Evolutionary conservation across 2,797 vertebrate species (phyloP).

Genomic region (Salmo trutta): DNA sequence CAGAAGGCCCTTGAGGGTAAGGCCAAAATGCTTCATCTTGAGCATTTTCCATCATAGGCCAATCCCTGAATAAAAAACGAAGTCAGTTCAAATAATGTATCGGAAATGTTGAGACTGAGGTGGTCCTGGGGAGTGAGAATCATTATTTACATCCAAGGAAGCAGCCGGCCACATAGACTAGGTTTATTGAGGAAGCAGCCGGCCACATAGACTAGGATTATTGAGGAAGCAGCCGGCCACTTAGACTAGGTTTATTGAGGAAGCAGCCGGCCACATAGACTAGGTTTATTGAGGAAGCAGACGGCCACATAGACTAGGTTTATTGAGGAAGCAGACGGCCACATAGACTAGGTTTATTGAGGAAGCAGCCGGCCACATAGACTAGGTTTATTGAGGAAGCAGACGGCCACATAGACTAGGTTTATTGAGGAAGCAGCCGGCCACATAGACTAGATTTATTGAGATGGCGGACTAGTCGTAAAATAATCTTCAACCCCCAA

Average conservation of each 20-base stretch:
- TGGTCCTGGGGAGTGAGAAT: not conserved
- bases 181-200: not conserved
- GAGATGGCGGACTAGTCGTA: constrained; percentile 18
- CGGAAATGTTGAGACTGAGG: not conserved
- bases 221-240: not conserved
- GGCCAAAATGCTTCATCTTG: not conserved
- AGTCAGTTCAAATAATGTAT: not conserved
- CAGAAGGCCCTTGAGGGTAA: not conserved
- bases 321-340: not conserved
- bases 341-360: not conserved
- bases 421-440: not conserved
- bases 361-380: not conserved
- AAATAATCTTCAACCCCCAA: not conserved
- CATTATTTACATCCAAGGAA: not conserved
- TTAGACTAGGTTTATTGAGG: not conserved
- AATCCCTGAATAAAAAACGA: not conserved
- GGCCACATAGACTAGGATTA: not conserved
- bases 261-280: not conserved
- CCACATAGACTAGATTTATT: not conserved
- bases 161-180: constrained; percentile 2
- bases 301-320: not conserved
- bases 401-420: not conserved
- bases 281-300: not conserved
- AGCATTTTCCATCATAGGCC: too few relatives aligned
- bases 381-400: constrained; percentile 1